Evolutionary conservation across 2,888 invertebrate species (phyloP), one percentile per base, ranked within the genome.

Genomic region (Lasioglossum pauxillum): DNA sequence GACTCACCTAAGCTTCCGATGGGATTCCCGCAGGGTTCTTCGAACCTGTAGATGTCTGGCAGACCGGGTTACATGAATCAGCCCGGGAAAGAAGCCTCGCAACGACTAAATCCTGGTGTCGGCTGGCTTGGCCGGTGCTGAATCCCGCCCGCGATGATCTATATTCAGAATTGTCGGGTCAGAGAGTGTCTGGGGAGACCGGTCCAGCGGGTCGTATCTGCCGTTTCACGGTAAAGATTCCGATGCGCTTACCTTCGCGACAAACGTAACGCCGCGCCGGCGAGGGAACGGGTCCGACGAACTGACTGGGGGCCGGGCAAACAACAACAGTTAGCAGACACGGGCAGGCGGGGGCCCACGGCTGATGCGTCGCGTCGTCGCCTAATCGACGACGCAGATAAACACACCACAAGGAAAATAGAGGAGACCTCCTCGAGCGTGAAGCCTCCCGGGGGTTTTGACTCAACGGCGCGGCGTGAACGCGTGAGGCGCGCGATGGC

Each of bases 141-240:
- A 44, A 14, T 72, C 27, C 27, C 27, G 72, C 72, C 27, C 72
- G 72, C 44, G 44, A 72, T 46, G 44, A 72, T 72, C 72, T 72
- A 72, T 72, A 72, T 72, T 44, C 72, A 72, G 44, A 44, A 72
- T 14, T 27, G 44, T 72, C n/a, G 72, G 41, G 72, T 72, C 44
- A 72, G 44, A 44, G 16, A 14, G 38, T 3, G 44, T 27, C 72
- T n/a, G 44, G 38, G 23, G 72, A 72, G 72, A 72, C 72, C 72
- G 44, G 72, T 72, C 72, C 72, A 72, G 72, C 72, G 41, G 27
- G 71, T 71, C 16, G n/a, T 44, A 19, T 5, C 5, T 1, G 44
- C n/a, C 31, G 46, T 73, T 73, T 73, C 46, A 46, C 31, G 27
- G 44, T 73, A 73, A 73, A 73, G 27, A 74, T 74, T 74, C 74